Base-by-base conservation (phyloP, 92 coral and sea anemone species). In the Palythoa grandiflora region DNA sequence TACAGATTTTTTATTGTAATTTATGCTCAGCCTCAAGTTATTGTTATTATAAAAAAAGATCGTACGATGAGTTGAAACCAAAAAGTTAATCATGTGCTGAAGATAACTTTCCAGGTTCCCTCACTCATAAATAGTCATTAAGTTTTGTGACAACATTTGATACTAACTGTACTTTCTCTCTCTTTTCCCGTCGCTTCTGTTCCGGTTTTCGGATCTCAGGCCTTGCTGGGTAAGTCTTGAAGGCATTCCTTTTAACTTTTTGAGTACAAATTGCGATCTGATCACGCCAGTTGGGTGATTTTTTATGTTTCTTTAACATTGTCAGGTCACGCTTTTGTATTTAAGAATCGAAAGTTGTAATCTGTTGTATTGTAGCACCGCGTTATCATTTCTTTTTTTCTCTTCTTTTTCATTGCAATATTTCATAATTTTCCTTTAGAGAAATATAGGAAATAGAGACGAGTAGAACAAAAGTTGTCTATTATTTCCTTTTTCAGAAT, bases 141-240 rank as follows among this genome's bases (percentile, higher is more conserved):
- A 1, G 20, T 15, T 59, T 15, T 59, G 6, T 59, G 20, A 59
- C 16, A 59, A 5, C 15, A 11, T 54, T 15, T 35, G 3, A 35
- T 36, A 36, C 47, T 70, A 70, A 70, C 75, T 70, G 47, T 70
- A 47, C 40, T 70, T 70, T 70, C 36, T 47, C 9, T 35, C 14
- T 10, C 5, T 70, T 36, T 70, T 35, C 47, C 47, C 19, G 8
- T 36, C 47, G 75, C 28, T 19, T 36, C 28, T 14, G 37, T 8
- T 80, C 77, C 2, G 20, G 28, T 17, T 15, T 60, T 57, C 35
- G 65, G 52, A 68, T n/a, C 8, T 15, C 79, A 92, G 92, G 93
- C 94, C 1, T 87, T 91, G 48, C 90, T 92, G 19, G 94, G 94
- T 90, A 83, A 89, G 92, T 92, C 15, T 78, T 1, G 79, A 28